Base-by-base conservation (phyloP, 30 jellyfish, hydroid and myxozoan genomes). In the Aurelia sp. region DNA sequence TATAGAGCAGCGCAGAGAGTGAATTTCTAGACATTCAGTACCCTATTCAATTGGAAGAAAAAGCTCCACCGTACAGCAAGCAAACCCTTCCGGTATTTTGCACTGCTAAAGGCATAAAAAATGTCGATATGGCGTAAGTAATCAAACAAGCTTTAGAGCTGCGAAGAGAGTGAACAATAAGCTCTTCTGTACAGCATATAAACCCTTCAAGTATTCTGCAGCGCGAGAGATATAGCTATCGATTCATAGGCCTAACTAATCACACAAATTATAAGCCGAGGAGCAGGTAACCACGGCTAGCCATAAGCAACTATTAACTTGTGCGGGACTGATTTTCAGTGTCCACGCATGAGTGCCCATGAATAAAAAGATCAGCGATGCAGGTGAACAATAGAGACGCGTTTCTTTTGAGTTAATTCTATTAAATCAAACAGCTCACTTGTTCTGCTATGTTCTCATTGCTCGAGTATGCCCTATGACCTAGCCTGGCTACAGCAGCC, bases 391-490 rank as follows among this genome's bases (percentile, higher is more conserved):
- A 61, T 17, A 57, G 66, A 67, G 86, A 74, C 83, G 76, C 83
- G 77, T 17, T 84, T 72, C 85, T 23, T 31, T 68, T 84, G 82
- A 84, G 74, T 53, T 71, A 71, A 84, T 84, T 84, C 93, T 72
- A 22, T 33, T 50, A 51, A 73, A 50, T 71, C 93, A 84, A 84
- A 84, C 93, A 84, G 93, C 70, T 84, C 73, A 72, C 74, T 84
- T 33, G 93, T 57, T 83, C 82, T 64, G 76, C 93, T 64, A 84
- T 84, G 93, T 84, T 84, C 93, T 84, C 93, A 84, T 84, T 84
- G 87, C 87, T 84, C 53, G 93, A 62, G 87, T 51, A 84, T 84
- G 93, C 60, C 78, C 87, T 71, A 84, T 84, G 93, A 84, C 93
- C 93, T 84, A 84, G 80, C 87, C 87, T 35, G 51, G 93, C 73